These are phyloP conservation scores for Dascyllus trimaculatus DNA, from an alignment of 2,113 vertebrate genomes.

Conservation along the genomic window DNA sequence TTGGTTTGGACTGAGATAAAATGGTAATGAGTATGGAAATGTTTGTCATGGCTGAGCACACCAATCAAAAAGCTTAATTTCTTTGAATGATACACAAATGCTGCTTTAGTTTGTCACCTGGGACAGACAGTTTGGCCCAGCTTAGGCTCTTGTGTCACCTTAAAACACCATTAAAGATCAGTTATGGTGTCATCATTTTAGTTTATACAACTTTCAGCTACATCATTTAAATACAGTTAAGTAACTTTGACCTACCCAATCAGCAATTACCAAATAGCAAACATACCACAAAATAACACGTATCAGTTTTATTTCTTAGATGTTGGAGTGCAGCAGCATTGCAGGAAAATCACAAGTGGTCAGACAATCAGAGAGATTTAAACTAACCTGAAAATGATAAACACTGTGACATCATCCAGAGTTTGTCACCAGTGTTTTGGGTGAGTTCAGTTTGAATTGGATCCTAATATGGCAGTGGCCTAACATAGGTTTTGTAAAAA, in stretches of 20 bases:
- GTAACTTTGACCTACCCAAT: neutral
- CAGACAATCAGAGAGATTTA: no score
- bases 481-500: no score
- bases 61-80: neutral
- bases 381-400: no score
- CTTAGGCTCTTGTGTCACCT: neutral
- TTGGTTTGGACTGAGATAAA: conserved; percentile 11
- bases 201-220: neutral
- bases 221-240: neutral
- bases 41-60: conserved; percentile 15
- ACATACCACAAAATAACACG: neutral
- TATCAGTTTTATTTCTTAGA: neutral
- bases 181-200: neutral
- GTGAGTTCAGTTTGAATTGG: no score
- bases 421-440: no score
- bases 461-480: no score
- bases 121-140: neutral
- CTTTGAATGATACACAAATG: conserved; percentile 2
- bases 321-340: no score
- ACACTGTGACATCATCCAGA: no score
- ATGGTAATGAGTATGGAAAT: neutral
- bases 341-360: no score
- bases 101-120: neutral
- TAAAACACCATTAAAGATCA: neutral
- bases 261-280: neutral